Percentiles rank a stretch among this genome's conserved stretches.
These are phyloP conservation scores for Micropterix aruncella DNA, from an alignment of 2,888 invertebrate species.

Conservation along the genomic window DNA sequence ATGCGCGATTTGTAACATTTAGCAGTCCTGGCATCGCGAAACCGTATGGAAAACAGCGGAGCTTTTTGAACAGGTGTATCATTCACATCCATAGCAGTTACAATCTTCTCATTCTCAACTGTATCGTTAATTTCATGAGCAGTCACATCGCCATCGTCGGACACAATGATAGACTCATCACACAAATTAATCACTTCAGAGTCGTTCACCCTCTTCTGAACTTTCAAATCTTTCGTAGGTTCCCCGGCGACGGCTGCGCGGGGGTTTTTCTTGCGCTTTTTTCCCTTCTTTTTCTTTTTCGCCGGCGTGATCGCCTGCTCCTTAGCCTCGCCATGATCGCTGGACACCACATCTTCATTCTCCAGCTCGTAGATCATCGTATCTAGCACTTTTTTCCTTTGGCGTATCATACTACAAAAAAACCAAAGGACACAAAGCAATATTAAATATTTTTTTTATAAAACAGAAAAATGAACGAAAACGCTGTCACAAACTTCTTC, in stretches of 20 bases:
- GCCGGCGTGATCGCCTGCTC: background rate
- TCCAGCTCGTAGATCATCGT: background rate
- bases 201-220: background rate
- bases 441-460: no score
- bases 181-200: background rate
- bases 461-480: no score
- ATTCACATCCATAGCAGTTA: background rate
- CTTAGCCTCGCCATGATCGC: background rate
- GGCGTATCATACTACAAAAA: background rate
- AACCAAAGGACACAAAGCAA: no score
- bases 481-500: no score
- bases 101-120: no score
- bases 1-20: background rate
- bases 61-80: background rate
- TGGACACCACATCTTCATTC: background rate
- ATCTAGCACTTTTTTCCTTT: background rate
- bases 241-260: background rate
- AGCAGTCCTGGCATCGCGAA: background rate
- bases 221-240: conserved; percentile 8
- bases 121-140: background rate
- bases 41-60: background rate
- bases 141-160: background rate
- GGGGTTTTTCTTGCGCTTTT: conserved; percentile 4
- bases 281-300: conserved; percentile 2
- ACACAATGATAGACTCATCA: background rate